Conservation (phyloP, 2,888 invertebrate species). For the Lepidochitona cinerea region DNA sequence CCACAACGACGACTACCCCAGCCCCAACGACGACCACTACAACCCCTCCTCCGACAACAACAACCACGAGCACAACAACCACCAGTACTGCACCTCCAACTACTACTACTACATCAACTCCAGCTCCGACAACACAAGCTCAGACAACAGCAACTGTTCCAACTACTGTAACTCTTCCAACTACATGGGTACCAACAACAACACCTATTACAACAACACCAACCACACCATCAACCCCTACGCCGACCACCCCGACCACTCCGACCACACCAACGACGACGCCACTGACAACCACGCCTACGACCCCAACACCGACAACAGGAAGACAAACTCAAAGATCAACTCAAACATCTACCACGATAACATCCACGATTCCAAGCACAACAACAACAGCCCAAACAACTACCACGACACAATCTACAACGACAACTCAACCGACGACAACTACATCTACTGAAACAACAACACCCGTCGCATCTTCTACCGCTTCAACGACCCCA, state of each 20-base stretch:
- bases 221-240: background rate
- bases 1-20: background rate
- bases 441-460: background rate
- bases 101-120: background rate
- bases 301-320: background rate
- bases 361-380: background rate
- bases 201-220: background rate
- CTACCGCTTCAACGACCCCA: background rate
- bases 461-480: background rate
- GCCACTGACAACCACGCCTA: background rate
- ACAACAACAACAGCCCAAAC: background rate
- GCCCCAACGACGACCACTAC: background rate
- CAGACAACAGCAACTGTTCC: background rate
- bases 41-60: background rate
- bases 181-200: background rate
- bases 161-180: background rate
- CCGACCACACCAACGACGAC: background rate
- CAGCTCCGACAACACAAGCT: background rate
- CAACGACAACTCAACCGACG: background rate
- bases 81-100: background rate
- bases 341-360: background rate
- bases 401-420: background rate
- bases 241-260: background rate
- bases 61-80: background rate
- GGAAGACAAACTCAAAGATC: background rate